Base-by-base conservation (phyloP, 1,140 invertebrate genomes). In the Drosophila auraria region DNA sequence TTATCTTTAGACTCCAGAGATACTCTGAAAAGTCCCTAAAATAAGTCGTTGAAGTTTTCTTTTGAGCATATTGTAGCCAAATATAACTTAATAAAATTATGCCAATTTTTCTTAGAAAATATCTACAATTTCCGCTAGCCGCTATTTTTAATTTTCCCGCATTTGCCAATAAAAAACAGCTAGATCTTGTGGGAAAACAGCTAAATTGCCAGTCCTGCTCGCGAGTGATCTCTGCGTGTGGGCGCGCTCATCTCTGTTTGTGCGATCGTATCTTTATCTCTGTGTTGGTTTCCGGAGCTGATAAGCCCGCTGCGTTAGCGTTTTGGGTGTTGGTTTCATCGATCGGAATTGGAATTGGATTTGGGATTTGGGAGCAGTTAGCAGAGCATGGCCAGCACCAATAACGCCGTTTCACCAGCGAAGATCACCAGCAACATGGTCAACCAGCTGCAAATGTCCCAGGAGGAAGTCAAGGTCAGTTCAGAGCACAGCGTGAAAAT, bases 361-460 rank as follows among this genome's bases (percentile, higher is more conserved):
- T 25, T 42, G 14, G 8, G 27, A 27, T 42, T 58, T 9, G 20
- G 4, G 30, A 59, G 27, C 20, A 50, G 30, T 2, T 6, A 47
- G 17, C 66, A 73, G 20, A 69, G 60, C 33, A 86, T 86, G 82
- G 74, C 59, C 33, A 51, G 68, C n/a, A 74, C 66, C 17, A 53
- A 70, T 25, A 36, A 53, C 14, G 27, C 7, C 20, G 14, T 40
- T 14, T 1, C 54, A 23, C 30, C 50, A 47, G 33, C 17, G 54
- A 53, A 44, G 61, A 89, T 87, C 45, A 89, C 78, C 47, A 66
- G 64, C 70, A 40, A 56, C n/a, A 89, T 89, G 84, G 74, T 89
- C 12, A 59, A 82, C 70, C 50, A 79, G 6, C 74, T 84, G 36
- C 60, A 83, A 9, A 38, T 30, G 30, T 17, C 30, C 5, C 23